Conservation (phyloP, 2,888 invertebrate genomes). For the Ormyrus nitidulus region DNA sequence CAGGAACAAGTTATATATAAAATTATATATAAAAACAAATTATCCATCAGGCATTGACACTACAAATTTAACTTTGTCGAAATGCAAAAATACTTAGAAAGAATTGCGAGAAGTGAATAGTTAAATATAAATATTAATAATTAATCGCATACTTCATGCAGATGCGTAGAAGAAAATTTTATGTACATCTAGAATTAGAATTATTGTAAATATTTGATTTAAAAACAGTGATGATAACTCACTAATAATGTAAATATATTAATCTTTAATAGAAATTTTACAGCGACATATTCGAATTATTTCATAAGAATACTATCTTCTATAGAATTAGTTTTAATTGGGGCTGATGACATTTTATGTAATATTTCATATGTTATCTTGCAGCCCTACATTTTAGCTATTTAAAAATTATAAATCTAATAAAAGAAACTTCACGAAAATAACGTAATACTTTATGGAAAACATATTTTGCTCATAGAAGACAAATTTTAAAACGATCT, state of each 20-base stretch:
- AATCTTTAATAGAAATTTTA: conserved; percentile 30
- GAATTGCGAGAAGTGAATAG: conserved; percentile 38
- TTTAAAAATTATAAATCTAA: conserved; percentile 33
- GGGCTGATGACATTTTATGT: conserved; percentile 31
- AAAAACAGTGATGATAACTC: conserved; percentile 19
- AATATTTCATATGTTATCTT: conserved; percentile 51
- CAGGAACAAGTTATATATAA: conserved; percentile 48
- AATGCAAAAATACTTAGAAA: conserved; percentile 44
- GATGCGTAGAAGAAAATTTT: conserved; percentile 34
- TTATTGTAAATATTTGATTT: conserved; percentile 50
- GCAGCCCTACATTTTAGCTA: conserved; percentile 5
- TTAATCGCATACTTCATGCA: conserved; percentile 27
- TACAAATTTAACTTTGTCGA: conserved; percentile 23
- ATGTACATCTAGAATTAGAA: conserved; percentile 46
- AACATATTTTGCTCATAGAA: conserved; percentile 26
- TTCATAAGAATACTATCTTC: not conserved
- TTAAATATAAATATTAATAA: conserved; percentile 40
- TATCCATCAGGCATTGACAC: conserved; percentile 31
- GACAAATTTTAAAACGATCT: not conserved
- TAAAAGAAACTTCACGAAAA: conserved; percentile 32
- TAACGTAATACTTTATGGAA: conserved; percentile 4
- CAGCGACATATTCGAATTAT: conserved; percentile 46
- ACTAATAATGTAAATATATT: conserved; percentile 48
- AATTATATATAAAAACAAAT: conserved; percentile 31
- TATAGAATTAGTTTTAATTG: conserved; percentile 29